phyloP scores from a whole-genome alignment of 1,140 invertebrate genomes.

The Coenobita brevimanus region DNA sequence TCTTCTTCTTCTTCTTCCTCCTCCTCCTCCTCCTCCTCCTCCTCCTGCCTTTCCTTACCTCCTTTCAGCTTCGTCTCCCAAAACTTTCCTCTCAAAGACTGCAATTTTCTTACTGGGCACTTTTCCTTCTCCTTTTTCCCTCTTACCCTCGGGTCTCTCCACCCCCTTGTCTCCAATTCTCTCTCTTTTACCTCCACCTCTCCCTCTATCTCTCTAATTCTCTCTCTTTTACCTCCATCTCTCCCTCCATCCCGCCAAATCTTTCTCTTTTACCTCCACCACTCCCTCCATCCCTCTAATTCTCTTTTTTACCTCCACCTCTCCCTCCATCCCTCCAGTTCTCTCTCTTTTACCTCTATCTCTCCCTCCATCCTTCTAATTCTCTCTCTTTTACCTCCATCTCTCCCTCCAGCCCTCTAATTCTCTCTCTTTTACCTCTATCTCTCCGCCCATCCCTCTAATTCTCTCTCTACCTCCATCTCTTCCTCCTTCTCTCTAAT shows the following conservation, averaged over 20 bases:
- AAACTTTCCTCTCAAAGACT: background rate
- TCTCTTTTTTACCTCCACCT: background rate
- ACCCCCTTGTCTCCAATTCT: background rate
- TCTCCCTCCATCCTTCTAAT: background rate
- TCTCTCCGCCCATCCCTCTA: conserved; percentile 3
- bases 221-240: background rate
- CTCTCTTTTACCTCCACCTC: background rate
- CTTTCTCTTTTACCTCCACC: background rate
- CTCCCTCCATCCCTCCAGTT: no score
- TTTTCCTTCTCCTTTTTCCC: background rate
- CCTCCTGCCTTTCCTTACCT: background rate
- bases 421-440: background rate
- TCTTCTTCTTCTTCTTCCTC: background rate
- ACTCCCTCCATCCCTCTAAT: background rate
- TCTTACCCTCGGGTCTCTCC: no score
- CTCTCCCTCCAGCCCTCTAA: background rate
- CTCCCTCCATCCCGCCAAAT: background rate
- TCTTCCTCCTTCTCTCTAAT: background rate
- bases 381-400: background rate
- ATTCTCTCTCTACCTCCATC: background rate
- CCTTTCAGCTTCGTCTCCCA: background rate
- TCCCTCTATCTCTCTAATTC: background rate
- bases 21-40: background rate
- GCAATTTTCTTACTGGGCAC: background rate
- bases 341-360: conserved; percentile 19